These are phyloP conservation scores for Mormyrus lacerda DNA, from an alignment of 2,113 vertebrate species.

Conservation along the genomic window DNA sequence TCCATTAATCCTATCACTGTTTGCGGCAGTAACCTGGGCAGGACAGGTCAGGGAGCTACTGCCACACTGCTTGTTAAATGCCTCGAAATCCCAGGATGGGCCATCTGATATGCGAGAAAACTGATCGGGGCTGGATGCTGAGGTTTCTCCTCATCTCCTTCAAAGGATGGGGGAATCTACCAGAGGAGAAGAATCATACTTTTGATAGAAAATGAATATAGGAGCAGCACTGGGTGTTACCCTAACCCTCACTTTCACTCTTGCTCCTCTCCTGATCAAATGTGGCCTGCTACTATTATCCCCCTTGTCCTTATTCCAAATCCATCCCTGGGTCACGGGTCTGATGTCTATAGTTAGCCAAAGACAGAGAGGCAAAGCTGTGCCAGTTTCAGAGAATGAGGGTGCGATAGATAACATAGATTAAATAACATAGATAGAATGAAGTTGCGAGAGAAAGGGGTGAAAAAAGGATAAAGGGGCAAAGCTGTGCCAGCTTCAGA, in stretches of 20 bases:
- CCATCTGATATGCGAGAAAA: neutral
- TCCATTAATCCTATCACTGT: neutral
- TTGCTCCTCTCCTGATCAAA: neutral
- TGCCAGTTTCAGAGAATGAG: neutral
- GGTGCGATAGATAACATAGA: too few relatives aligned
- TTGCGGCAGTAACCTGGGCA: neutral
- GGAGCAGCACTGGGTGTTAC: neutral
- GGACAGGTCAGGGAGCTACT: neutral
- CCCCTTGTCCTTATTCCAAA: neutral
- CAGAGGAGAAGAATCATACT: neutral
- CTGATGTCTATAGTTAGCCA: conserved; percentile 22
- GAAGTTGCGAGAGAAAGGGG: neutral
- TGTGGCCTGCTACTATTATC: neutral
- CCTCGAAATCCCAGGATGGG: neutral
- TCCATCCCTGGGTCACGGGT: conserved; percentile 11
- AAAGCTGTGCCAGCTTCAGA: neutral
- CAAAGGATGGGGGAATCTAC: neutral
- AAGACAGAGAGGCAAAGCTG: conserved; percentile 5
- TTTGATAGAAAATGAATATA: neutral
- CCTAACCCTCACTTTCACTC: neutral
- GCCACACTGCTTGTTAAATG: neutral
- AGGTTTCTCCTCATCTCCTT: neutral
- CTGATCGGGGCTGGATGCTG: neutral
- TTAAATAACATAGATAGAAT: neutral
- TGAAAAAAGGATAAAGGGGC: neutral